Conservation (phyloP, 2,797 vertebrate species). For the Takifugu rubripes region DNA sequence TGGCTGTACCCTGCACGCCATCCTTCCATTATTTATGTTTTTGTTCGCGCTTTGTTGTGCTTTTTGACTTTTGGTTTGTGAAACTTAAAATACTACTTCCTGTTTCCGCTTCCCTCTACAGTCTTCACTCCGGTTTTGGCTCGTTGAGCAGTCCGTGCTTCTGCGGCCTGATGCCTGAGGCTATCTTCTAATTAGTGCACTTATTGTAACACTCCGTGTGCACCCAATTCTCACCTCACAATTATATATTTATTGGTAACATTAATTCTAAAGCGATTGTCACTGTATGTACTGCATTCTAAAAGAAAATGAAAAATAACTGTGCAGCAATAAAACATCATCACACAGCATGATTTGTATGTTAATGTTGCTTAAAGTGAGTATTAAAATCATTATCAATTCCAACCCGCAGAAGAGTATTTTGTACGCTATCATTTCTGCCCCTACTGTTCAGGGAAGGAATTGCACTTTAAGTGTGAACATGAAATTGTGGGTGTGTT, state of each 20-base stretch:
- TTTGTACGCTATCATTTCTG: too few relatives aligned
- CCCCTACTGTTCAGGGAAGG: too few relatives aligned
- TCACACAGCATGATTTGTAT: too few relatives aligned
- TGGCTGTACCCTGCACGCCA: constrained; percentile 22
- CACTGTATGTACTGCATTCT: constrained; percentile 5
- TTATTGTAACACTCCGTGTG: constrained; percentile 38
- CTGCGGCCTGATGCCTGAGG: constrained; percentile 80
- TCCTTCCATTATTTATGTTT: constrained; percentile 57
- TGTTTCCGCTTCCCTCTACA: constrained; percentile 8
- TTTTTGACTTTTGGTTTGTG: constrained; percentile 9
- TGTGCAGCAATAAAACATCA: too few relatives aligned
- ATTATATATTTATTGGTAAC: constrained; percentile 21
- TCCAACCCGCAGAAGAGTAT: too few relatives aligned
- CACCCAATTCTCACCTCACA: constrained; percentile 43
- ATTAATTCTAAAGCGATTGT: constrained; percentile 39
- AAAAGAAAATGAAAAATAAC: constrained; percentile 7
- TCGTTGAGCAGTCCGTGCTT: constrained; percentile 81
- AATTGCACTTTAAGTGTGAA: too few relatives aligned
- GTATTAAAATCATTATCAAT: too few relatives aligned
- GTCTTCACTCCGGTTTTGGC: constrained; percentile 66
- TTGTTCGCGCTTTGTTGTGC: constrained; percentile 3
- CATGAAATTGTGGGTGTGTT: too few relatives aligned
- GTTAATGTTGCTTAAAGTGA: too few relatives aligned
- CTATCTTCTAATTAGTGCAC: constrained; percentile 82
- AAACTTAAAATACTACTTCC: constrained; percentile 15